Evolutionary conservation across 2,888 invertebrate species (phyloP).

Genomic region (Eupeodes latifasciatus): DNA sequence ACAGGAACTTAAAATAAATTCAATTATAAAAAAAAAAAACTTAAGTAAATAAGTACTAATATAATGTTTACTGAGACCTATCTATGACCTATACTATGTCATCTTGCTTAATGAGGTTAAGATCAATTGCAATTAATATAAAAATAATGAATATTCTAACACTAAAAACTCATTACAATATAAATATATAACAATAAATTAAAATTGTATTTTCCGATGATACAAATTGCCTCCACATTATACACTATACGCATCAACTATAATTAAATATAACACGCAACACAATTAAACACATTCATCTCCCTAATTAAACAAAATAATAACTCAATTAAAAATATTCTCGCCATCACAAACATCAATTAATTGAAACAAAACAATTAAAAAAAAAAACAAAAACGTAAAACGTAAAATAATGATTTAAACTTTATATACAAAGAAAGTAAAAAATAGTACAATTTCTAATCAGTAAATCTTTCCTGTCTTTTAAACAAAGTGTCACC

Average conservation of each 20-base stretch:
- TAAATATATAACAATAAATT: too few species aligned
- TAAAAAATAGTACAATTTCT: slow-evolving; percentile 21
- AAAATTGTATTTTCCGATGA: not conserved
- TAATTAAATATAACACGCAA: slow-evolving; percentile 9
- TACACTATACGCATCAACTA: not conserved
- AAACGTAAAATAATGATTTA: slow-evolving; percentile 12
- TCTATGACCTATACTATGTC: too few species aligned
- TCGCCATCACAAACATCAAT: slow-evolving; percentile 2
- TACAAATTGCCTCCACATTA: not conserved
- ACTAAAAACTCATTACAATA: too few species aligned
- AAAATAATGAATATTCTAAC: not conserved
- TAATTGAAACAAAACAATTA: not conserved
- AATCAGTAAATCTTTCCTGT: slow-evolving; percentile 64
- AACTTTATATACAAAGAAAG: not conserved
- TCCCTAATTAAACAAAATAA: slow-evolving; percentile 32
- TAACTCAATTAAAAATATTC: slow-evolving; percentile 19
- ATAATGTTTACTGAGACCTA: too few species aligned
- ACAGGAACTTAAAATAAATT: too few species aligned
- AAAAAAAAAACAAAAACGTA: too few species aligned
- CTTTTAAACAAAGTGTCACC: slow-evolving; percentile 63
- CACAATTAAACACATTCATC: not conserved
- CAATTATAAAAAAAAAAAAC: too few species aligned
- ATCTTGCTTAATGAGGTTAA: not conserved
- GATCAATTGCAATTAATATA: not conserved
- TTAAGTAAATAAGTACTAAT: too few species aligned